phyloP scores from a whole-genome alignment of 1,140 invertebrate species.

The Rhizoglyphus robini region DNA sequence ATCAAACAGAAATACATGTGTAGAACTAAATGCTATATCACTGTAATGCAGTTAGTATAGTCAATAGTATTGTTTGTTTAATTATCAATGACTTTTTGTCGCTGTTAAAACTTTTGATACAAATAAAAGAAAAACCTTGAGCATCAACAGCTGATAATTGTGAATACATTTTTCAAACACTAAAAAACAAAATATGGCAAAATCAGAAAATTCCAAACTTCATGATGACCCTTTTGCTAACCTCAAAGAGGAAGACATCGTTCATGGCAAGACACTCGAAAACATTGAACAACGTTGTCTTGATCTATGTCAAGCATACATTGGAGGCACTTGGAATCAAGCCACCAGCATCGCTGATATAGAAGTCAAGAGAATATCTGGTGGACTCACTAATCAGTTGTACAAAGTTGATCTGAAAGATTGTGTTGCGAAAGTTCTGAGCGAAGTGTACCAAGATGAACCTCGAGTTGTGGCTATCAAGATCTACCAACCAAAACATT shows the following conservation, averaged over 20 bases:
- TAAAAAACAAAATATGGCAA: neutral
- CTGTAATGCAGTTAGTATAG: too few relatives aligned
- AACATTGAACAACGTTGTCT: constrained; percentile 6
- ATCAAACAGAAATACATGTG: too few relatives aligned
- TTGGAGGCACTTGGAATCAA: neutral
- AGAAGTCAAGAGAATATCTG: neutral
- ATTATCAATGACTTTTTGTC: too few relatives aligned
- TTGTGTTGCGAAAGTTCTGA: neutral
- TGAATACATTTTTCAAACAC: too few relatives aligned
- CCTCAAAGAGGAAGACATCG: neutral
- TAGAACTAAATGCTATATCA: too few relatives aligned
- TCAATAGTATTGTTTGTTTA: too few relatives aligned
- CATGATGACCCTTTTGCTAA: too few relatives aligned
- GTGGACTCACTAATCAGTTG: constrained; percentile 10
- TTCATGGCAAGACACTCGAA: neutral
- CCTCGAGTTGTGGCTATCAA: constrained; percentile 3
- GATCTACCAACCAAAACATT: neutral
- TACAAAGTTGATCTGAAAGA: neutral
- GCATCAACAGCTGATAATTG: too few relatives aligned
- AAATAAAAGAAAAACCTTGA: too few relatives aligned
- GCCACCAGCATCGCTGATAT: neutral
- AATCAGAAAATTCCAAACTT: neutral
- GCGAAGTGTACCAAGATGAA: neutral
- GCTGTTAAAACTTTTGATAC: too few relatives aligned
- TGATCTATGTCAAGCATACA: neutral